Conservation (phyloP, 2,113 vertebrate genomes). For the Gadus macrocephalus region DNA sequence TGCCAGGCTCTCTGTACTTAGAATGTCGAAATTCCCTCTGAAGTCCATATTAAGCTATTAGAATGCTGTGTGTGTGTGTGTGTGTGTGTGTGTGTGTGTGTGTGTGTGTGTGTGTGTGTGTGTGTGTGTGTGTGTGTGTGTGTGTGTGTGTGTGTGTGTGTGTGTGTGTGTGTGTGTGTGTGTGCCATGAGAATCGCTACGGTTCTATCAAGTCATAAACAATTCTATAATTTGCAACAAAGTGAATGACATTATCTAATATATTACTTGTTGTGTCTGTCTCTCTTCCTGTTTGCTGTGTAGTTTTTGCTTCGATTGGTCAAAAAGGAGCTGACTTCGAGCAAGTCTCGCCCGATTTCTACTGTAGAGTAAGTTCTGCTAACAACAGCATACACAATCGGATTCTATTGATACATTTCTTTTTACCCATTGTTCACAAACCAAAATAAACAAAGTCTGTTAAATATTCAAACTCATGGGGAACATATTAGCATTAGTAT, state of each 20-base stretch:
- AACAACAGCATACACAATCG: not conserved
- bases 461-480: no score
- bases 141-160: no score
- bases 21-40: no score
- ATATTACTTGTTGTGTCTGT: not conserved
- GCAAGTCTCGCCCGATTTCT: constrained; percentile 45
- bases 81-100: constrained; percentile 21
- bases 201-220: no score
- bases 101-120: not conserved
- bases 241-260: no score
- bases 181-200: not conserved
- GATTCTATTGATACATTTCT: not conserved
- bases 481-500: no score
- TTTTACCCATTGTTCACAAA: not conserved
- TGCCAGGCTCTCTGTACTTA: no score
- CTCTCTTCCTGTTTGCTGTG: constrained; percentile 4
- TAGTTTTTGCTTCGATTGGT: constrained; percentile 69
- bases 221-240: no score
- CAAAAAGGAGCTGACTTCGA: constrained; percentile 58
- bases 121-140: not conserved
- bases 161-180: not conserved
- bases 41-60: not conserved
- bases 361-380: constrained; percentile 62
- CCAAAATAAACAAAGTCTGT: not conserved
- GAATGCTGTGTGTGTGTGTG: not conserved